These are phyloP conservation scores for Lanius ludovicianus DNA, from an alignment of 2,113 vertebrate genomes.

Conservation along the genomic window DNA sequence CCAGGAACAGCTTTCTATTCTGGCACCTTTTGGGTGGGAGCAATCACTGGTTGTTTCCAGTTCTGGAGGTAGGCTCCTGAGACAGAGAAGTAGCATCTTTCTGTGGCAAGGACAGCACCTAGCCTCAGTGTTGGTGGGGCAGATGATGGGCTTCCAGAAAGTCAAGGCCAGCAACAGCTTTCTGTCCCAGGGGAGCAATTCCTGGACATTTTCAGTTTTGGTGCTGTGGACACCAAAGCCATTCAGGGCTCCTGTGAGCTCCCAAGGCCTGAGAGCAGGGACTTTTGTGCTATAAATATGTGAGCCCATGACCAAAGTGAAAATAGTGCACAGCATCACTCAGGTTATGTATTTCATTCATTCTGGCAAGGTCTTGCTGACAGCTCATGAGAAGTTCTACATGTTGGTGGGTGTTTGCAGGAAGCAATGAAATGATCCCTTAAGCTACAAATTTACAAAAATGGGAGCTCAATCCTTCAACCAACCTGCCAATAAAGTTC, in stretches of 20 bases:
- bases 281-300: background rate
- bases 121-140: background rate
- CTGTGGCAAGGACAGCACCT: background rate
- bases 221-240: fast-evolving
- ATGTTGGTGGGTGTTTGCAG: fast-evolving
- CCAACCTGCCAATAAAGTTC: background rate
- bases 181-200: background rate
- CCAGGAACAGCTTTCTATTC: background rate
- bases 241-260: background rate
- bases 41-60: background rate
- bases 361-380: background rate
- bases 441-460: background rate
- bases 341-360: background rate
- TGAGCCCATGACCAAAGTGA: background rate
- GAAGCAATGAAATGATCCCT: background rate
- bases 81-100: fast-evolving
- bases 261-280: background rate
- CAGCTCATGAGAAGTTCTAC: background rate
- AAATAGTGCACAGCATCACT: background rate
- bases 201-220: background rate
- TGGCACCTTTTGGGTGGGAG: background rate
- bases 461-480: background rate
- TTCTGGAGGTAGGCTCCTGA: background rate
- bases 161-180: background rate
- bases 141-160: background rate